Evolutionary conservation across 2,888 invertebrate genomes (phyloP).

Genomic region (Rhabditophanes sp.): DNA sequence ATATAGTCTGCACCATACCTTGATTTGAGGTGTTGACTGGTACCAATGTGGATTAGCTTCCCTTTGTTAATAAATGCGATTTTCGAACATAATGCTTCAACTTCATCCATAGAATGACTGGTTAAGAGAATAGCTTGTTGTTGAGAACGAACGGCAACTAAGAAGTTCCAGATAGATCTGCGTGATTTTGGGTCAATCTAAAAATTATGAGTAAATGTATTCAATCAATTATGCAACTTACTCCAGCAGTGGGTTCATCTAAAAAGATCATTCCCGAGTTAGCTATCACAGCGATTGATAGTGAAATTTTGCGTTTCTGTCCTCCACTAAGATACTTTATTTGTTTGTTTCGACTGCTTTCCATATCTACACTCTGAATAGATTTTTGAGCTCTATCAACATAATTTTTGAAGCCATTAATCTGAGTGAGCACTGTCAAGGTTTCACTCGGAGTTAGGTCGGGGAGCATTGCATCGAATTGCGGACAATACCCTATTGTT

Average conservation of each 20-base stretch:
- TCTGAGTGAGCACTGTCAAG: slow-evolving; percentile 21
- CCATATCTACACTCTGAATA: slow-evolving; percentile 25
- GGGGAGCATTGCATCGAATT: slow-evolving; percentile 34
- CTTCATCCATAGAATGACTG: slow-evolving; percentile 32
- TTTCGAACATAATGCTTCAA: slow-evolving; percentile 20
- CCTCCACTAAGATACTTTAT: slow-evolving; percentile 16
- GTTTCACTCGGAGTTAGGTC: slow-evolving; percentile 34
- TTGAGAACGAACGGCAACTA: slow-evolving; percentile 15
- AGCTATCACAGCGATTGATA: slow-evolving; percentile 16
- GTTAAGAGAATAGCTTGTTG: slow-evolving; percentile 28
- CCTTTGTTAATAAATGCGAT: slow-evolving; percentile 19
- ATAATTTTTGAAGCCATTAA: slow-evolving; percentile 20
- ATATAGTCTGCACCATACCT: too few species aligned
- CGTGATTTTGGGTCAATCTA: slow-evolving; percentile 18
- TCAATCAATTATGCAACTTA: too few species aligned
- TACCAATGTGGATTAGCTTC: slow-evolving; percentile 13
- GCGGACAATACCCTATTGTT: slow-evolving; percentile 35
- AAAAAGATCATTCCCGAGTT: slow-evolving; percentile 13
- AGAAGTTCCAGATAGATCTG: slow-evolving; percentile 15
- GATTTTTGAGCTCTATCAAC: slow-evolving; percentile 15
- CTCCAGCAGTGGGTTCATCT: slow-evolving; percentile 21
- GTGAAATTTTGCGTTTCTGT: slow-evolving; percentile 20
- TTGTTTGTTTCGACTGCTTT: slow-evolving; percentile 24
- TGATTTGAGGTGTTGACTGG: slow-evolving; percentile 19
- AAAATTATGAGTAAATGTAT: too few species aligned